Conservation (phyloP, 2,797 vertebrate species). For the Antennarius maculatus region DNA sequence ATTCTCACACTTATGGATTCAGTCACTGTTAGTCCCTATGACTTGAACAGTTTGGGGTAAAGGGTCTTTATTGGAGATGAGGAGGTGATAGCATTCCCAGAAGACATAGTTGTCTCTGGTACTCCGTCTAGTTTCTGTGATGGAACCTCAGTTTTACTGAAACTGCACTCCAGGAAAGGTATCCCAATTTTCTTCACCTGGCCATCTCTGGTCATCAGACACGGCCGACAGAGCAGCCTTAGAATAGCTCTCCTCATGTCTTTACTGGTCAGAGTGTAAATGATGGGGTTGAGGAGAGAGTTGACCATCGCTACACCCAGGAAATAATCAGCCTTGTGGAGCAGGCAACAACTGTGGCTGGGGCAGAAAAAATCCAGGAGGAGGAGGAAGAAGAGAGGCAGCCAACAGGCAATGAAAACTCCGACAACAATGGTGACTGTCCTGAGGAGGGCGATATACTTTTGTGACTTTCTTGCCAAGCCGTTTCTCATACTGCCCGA, state of each 20-base stretch:
- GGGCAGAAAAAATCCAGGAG: slow-evolving; percentile 87
- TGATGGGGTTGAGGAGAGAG: slow-evolving; percentile 91
- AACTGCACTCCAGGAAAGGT: slow-evolving; percentile 85
- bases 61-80: slow-evolving; percentile 77
- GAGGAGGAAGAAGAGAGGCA: slow-evolving; percentile 89
- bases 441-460: slow-evolving; percentile 88
- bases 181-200: slow-evolving; percentile 82
- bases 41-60: slow-evolving; percentile 77
- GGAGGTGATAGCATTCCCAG: slow-evolving; percentile 75
- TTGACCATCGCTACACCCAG: slow-evolving; percentile 90
- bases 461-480: slow-evolving; percentile 77
- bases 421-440: slow-evolving; percentile 90
- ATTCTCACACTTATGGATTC: slow-evolving; percentile 30
- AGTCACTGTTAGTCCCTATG: slow-evolving; percentile 42
- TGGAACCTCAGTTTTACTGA: slow-evolving; percentile 83
- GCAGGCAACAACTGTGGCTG: slow-evolving; percentile 74
- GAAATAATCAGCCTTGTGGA: slow-evolving; percentile 89
- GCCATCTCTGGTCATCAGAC: slow-evolving; percentile 80
- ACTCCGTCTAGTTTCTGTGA: slow-evolving; percentile 81
- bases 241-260: slow-evolving; percentile 89
- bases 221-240: slow-evolving; percentile 82
- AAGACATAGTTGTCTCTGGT: slow-evolving; percentile 82
- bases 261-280: slow-evolving; percentile 90
- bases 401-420: slow-evolving; percentile 90
- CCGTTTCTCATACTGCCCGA: slow-evolving; percentile 73